Conservation (phyloP, 2,113 vertebrate species). For the Carassius gibelio region DNA sequence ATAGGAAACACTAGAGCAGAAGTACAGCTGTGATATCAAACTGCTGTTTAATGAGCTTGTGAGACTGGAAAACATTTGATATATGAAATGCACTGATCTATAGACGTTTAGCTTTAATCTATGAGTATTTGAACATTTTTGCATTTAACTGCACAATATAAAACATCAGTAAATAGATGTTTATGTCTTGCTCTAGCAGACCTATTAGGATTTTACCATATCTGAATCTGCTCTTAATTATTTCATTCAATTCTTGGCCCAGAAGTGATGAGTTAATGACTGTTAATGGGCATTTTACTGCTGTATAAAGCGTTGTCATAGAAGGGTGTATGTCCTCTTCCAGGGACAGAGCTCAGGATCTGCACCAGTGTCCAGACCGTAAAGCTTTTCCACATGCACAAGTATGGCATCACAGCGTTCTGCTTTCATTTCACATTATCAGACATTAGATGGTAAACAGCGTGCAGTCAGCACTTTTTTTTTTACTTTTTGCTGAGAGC, state of each 20-base stretch:
- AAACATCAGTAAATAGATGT: background rate
- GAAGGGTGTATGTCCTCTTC: background rate
- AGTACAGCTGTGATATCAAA: background rate
- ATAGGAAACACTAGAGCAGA: background rate
- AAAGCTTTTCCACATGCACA: slow-evolving; percentile 66
- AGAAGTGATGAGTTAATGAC: slow-evolving; percentile 19
- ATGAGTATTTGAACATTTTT: background rate
- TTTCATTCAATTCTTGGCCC: slow-evolving; percentile 15
- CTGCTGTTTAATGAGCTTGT: background rate
- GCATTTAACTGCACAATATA: slow-evolving; percentile 12
- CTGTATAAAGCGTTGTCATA: slow-evolving; percentile 16
- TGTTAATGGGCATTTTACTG: slow-evolving; percentile 18
- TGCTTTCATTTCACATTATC: slow-evolving; percentile 66
- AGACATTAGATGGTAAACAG: slow-evolving; percentile 59
- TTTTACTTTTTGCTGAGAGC: background rate
- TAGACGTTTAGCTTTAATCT: background rate
- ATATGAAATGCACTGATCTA: background rate
- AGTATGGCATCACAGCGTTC: slow-evolving; percentile 58
- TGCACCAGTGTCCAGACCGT: slow-evolving; percentile 58
- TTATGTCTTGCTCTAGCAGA: background rate
- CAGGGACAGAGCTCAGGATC: slow-evolving; percentile 41
- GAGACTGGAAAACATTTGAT: background rate
- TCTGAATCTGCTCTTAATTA: slow-evolving; percentile 32
- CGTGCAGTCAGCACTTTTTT: slow-evolving; percentile 45
- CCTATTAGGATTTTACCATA: background rate